phyloP scores from a whole-genome alignment of 2,888 invertebrate genomes.

The Sympetrum striolatum region DNA sequence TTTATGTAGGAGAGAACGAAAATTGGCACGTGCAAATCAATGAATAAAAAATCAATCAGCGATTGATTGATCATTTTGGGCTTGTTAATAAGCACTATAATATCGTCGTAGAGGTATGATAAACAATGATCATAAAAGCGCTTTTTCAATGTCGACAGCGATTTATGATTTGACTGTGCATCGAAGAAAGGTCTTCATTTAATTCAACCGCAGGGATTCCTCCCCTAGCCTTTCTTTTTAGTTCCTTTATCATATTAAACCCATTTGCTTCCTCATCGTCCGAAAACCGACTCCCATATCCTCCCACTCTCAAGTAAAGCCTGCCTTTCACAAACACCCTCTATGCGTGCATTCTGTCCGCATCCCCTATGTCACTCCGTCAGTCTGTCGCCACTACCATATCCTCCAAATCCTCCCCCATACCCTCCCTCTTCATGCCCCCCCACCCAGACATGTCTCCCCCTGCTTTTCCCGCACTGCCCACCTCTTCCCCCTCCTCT shows the following conservation, averaged over 20 bases:
- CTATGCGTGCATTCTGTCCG: not conserved
- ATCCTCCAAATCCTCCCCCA: not conserved
- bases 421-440: not conserved
- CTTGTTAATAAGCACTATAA: too few species aligned
- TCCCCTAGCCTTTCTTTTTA: not conserved
- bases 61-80: too few species aligned
- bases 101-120: too few species aligned
- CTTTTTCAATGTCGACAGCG: too few species aligned
- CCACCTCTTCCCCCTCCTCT: not conserved
- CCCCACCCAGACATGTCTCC: not conserved
- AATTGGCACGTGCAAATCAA: too few species aligned
- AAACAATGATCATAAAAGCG: too few species aligned
- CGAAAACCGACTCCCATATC: not conserved
- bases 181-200: not conserved
- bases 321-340: constrained; percentile 2
- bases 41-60: too few species aligned
- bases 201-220: not conserved
- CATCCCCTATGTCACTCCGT: not conserved
- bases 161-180: too few species aligned
- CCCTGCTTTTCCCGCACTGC: not conserved
- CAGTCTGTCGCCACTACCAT: not conserved
- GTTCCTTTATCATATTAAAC: not conserved
- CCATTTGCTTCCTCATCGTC: not conserved
- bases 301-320: not conserved
- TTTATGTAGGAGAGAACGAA: too few species aligned